These are phyloP conservation scores for Hipposideros armiger DNA, from an alignment of 2,113 vertebrate genomes.

Conservation along the genomic window DNA sequence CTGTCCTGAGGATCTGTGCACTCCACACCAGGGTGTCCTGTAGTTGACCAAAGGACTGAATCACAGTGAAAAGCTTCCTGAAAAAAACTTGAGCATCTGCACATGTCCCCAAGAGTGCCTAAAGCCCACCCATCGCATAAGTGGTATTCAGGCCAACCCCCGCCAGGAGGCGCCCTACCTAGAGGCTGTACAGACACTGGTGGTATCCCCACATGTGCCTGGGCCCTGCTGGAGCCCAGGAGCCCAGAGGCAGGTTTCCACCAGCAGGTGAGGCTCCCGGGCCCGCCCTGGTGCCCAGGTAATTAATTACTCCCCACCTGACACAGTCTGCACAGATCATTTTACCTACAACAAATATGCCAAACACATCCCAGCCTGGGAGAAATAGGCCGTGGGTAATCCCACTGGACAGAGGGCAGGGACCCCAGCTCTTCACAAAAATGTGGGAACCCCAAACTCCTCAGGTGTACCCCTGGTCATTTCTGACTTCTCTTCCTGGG, in stretches of 20 bases:
- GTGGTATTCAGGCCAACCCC: not conserved
- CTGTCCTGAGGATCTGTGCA: not conserved
- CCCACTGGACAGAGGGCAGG: slow-evolving; percentile 65
- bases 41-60: not conserved
- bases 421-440: slow-evolving; percentile 58
- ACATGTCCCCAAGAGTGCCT: not conserved
- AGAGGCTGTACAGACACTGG: not conserved
- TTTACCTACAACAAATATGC: slow-evolving; percentile 79
- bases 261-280: not conserved
- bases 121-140: fast-evolving
- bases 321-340: slow-evolving; percentile 75
- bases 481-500: slow-evolving; percentile 19
- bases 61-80: not conserved
- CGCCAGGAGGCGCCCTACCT: not conserved
- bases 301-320: slow-evolving; percentile 79
- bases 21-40: not conserved
- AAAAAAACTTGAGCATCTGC: not conserved
- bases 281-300: not conserved
- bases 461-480: slow-evolving; percentile 69
- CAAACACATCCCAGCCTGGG: slow-evolving; percentile 70
- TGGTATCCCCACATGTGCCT: not conserved
- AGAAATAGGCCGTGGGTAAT: slow-evolving; percentile 69
- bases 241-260: not conserved
- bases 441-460: not conserved
- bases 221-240: not conserved